Evolutionary conservation across 2,113 vertebrate genomes (phyloP).

Genomic region (Leptodactylus fuscus): DNA sequence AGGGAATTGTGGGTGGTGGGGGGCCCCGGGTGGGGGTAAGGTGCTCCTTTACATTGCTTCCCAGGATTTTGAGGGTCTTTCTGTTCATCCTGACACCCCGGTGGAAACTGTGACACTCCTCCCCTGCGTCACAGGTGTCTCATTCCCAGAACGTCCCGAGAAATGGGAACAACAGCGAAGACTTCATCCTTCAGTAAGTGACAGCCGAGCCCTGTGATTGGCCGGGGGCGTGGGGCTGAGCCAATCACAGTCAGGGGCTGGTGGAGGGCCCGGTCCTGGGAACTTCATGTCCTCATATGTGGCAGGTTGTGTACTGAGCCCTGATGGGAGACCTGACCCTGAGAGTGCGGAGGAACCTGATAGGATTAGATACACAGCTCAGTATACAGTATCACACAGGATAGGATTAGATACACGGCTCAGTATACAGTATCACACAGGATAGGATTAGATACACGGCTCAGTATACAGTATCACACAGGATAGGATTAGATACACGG

Average conservation of each 20-base stretch:
- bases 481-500: not conserved
- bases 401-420: no score
- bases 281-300: not conserved
- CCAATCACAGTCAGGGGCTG: constrained; percentile 38
- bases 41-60: no score
- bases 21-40: no score
- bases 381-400: no score
- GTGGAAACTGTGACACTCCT: not conserved
- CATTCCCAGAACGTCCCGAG: not conserved
- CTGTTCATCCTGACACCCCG: not conserved
- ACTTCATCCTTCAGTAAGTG: not conserved
- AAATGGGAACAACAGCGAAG: no score
- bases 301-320: constrained; percentile 13
- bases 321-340: not conserved
- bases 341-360: not conserved
- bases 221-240: not conserved
- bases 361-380: no score
- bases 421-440: not conserved
- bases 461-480: not conserved
- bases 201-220: not conserved
- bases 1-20: no score
- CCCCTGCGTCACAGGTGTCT: not conserved
- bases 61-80: not conserved
- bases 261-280: constrained; percentile 8
- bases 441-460: not conserved